Conservation (phyloP, 2,113 vertebrate genomes). For the Mobula hypostoma region DNA sequence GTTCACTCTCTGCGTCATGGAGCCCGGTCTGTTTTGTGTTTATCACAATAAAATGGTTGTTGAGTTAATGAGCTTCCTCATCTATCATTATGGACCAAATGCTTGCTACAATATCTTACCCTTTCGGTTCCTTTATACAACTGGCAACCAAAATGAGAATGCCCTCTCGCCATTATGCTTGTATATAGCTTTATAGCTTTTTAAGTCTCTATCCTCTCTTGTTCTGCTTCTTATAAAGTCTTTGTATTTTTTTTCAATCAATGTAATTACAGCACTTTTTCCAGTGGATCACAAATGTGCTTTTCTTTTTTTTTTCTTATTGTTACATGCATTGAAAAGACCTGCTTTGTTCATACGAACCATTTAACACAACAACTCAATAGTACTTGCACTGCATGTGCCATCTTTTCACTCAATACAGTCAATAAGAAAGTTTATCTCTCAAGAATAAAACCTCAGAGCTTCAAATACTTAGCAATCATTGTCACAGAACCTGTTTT, state of each 20-base stretch:
- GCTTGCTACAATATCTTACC: background rate
- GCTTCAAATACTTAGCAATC: no score
- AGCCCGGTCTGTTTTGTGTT: no score
- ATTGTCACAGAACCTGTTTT: no score
- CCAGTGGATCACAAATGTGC: background rate
- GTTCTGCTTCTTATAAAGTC: background rate
- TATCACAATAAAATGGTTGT: no score
- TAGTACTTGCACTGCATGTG: background rate
- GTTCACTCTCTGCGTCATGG: no score
- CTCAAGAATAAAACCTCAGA: background rate
- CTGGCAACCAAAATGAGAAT: background rate
- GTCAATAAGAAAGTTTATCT: background rate
- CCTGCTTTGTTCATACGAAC: background rate
- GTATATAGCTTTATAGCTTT: background rate
- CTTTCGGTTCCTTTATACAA: background rate
- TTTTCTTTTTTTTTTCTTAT: background rate
- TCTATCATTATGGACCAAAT: no score
- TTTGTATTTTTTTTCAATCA: background rate
- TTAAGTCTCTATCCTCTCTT: background rate
- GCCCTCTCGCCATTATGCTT: background rate
- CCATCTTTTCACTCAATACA: background rate
- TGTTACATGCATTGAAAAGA: background rate
- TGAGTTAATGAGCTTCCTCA: no score
- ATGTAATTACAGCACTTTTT: background rate
- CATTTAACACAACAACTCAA: background rate